phyloP scores from a whole-genome alignment of 2,113 vertebrate species.

The Chaenogobius annularis region DNA sequence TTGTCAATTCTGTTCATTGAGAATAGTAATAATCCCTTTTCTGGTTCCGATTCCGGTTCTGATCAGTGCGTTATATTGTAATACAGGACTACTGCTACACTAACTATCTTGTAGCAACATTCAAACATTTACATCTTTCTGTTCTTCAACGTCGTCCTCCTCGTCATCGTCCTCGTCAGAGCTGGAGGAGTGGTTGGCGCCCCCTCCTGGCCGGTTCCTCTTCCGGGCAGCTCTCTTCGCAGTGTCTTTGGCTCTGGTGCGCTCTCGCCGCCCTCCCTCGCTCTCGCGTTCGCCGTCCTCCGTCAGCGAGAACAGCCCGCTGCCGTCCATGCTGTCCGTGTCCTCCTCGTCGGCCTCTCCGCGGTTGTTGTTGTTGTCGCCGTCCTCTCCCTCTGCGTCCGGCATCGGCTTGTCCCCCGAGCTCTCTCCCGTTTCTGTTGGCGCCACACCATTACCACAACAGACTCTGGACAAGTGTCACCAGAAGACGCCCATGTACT shows the following conservation, averaged over 20 bases:
- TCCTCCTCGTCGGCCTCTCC: slow-evolving; percentile 80
- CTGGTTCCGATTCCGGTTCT: too few species aligned
- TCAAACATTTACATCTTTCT: slow-evolving; percentile 51
- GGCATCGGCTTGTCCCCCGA: slow-evolving; percentile 59
- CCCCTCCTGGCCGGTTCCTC: slow-evolving; percentile 70
- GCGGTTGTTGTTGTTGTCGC: slow-evolving; percentile 30
- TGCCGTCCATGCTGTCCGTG: slow-evolving; percentile 95
- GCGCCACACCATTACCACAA: slow-evolving; percentile 10
- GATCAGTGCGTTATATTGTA: not conserved
- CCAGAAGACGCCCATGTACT: too few species aligned
- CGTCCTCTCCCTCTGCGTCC: slow-evolving; percentile 46
- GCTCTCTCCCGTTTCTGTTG: slow-evolving; percentile 55
- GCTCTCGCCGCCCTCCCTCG: slow-evolving; percentile 61
- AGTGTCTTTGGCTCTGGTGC: slow-evolving; percentile 47
- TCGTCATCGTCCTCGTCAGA: slow-evolving; percentile 77
- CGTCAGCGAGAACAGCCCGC: slow-evolving; percentile 85
- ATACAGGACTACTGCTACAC: not conserved
- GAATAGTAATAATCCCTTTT: too few species aligned
- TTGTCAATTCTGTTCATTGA: too few species aligned
- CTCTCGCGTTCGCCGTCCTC: slow-evolving; percentile 82
- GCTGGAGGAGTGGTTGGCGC: slow-evolving; percentile 76
- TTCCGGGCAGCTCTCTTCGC: slow-evolving; percentile 68
- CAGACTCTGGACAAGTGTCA: too few species aligned
- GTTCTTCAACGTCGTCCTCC: slow-evolving; percentile 78
- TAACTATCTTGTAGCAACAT: not conserved